phyloP scores from a whole-genome alignment of 1,140 invertebrate genomes.

The Drosophila insularis region DNA sequence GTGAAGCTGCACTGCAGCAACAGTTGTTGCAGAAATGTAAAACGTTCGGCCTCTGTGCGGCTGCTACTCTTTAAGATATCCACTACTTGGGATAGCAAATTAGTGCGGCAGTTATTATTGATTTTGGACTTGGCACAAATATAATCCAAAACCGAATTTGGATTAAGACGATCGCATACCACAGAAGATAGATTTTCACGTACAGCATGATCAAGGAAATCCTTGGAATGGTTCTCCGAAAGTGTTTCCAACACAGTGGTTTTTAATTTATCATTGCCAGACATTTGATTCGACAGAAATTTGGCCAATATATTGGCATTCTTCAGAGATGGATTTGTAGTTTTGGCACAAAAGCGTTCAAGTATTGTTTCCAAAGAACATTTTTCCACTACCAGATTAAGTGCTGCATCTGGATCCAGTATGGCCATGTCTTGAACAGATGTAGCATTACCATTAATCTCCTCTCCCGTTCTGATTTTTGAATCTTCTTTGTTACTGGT shows the following conservation, averaged over 20 bases:
- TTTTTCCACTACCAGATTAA: constrained; percentile 55
- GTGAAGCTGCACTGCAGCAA: constrained; percentile 48
- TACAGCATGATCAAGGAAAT: constrained; percentile 79
- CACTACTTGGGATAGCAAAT: constrained; percentile 61
- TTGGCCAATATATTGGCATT: constrained; percentile 55
- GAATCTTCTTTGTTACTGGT: constrained; percentile 10
- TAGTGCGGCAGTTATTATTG: constrained; percentile 64
- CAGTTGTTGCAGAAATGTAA: constrained; percentile 58
- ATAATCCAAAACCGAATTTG: constrained; percentile 77
- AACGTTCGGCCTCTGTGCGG: constrained; percentile 59
- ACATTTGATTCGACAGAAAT: constrained; percentile 71
- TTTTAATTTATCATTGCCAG: constrained; percentile 62
- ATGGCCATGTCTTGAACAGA: constrained; percentile 37
- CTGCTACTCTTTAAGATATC: constrained; percentile 55
- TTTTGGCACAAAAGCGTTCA: constrained; percentile 60
- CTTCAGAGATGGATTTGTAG: constrained; percentile 43
- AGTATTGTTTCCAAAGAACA: constrained; percentile 62
- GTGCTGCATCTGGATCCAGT: constrained; percentile 46
- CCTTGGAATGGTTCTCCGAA: constrained; percentile 81
- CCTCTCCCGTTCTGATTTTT: constrained; percentile 20
- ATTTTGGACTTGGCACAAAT: constrained; percentile 81
- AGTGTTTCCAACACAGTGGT: constrained; percentile 73
- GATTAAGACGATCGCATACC: constrained; percentile 78
- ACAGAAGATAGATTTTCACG: constrained; percentile 79
- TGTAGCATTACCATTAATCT: background rate